These are phyloP conservation scores for Trochalopteron elliotii DNA, from an alignment of 2,113 vertebrate species.

Conservation along the genomic window DNA sequence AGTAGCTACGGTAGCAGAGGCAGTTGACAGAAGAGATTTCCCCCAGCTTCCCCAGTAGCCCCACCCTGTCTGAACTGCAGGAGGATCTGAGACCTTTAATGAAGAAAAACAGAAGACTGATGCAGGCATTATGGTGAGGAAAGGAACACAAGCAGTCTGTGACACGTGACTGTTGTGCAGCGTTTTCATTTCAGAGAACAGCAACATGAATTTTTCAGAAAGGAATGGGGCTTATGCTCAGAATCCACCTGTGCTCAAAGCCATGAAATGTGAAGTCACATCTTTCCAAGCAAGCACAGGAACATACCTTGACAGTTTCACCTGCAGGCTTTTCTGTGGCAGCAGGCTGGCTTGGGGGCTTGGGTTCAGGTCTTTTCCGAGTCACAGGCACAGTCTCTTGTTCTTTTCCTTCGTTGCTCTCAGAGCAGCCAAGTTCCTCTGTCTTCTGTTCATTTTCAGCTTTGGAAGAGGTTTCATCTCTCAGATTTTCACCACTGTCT, in stretches of 20 bases:
- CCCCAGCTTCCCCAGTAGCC: slow-evolving; percentile 97
- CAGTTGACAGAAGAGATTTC: slow-evolving; percentile 90
- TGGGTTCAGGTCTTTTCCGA: slow-evolving; percentile 84
- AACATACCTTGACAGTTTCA: slow-evolving; percentile 34
- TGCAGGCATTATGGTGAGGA: background rate
- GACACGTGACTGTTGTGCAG: background rate
- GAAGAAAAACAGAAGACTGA: slow-evolving; percentile 16
- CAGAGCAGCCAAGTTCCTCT: background rate
- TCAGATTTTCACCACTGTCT: slow-evolving; percentile 24
- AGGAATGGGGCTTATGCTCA: background rate
- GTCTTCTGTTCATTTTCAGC: slow-evolving; percentile 25
- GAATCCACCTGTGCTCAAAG: background rate
- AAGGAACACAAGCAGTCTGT: background rate
- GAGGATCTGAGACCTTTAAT: slow-evolving; percentile 67
- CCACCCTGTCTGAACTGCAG: slow-evolving; percentile 84
- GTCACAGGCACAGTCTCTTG: slow-evolving; percentile 74
- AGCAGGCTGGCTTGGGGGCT: slow-evolving; percentile 32
- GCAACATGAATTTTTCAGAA: background rate
- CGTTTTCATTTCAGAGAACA: background rate
- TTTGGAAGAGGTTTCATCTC: background rate
- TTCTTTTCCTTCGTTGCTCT: slow-evolving; percentile 9
- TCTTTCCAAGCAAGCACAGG: background rate
- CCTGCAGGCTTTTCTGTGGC: background rate
- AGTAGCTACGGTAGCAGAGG: slow-evolving; percentile 90
- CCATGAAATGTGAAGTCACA: background rate